Evolutionary conservation across 2,888 invertebrate genomes (phyloP), one percentile per base, ranked within the genome.

Genomic region (Tribolium freemani): DNA sequence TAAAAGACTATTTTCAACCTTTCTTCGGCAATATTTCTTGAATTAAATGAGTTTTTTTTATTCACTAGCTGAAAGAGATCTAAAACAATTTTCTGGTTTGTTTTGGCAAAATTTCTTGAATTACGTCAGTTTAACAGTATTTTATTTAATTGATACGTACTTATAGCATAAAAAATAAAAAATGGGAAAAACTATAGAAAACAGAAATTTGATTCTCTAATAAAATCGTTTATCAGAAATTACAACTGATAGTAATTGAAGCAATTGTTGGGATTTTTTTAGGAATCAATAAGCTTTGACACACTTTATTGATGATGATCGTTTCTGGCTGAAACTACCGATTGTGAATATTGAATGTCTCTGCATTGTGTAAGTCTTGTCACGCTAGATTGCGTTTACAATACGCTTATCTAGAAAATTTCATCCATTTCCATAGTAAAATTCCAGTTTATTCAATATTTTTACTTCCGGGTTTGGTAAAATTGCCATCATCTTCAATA

Each of bases 371-470:
- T 20, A 71, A 54, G 21, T 26, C 10, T 20, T 30, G 64, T 70
- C 71, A 71, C 66, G 71, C 60, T 54, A 71, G n/a, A 54, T 66
- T 44, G 66, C 71, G 58, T 71, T 71, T 71, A 64, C 50, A 31
- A 57, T 68, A 21, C 45, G 11, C 60, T 53, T 69, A 58, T 61
- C 60, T 61, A 44, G 16, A 48, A 46, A 58, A 69, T 56, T 45
- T 54, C 16, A 56, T 11, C 46, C 26, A 68, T 70, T 63, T 54
- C 70, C 71, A 71, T 66, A 67, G 71, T 38, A 58, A 66, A 71
- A 64, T 46, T 66, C 30, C 53, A 71, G 58, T 71, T 66, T 61
- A 69, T 69, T 69, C 61, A 61, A 69, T 69, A 58, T 13, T 46
- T 57, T 57, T 68, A 58, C 46, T 68, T 68, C 68, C 63, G 63